A percentile compares a stretch with the other conserved stretches of the same genome.
Evolutionary conservation across 2,888 invertebrate genomes (phyloP).

Genomic region (Orchesellides sinensis): DNA sequence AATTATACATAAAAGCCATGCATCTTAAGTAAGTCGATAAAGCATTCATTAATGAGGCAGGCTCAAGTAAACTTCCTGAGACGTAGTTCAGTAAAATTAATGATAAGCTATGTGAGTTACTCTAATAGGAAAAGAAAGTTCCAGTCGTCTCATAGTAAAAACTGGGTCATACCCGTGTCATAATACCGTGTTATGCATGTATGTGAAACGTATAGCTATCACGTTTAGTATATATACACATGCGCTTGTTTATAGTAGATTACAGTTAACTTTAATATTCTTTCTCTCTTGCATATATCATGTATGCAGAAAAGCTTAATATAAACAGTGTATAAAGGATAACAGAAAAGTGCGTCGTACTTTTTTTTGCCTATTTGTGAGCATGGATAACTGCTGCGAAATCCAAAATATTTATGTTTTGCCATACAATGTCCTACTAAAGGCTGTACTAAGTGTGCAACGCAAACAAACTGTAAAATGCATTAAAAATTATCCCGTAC

Average conservation of each 20-base stretch:
- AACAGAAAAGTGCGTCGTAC: constrained; percentile 18
- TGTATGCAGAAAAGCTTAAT: background rate
- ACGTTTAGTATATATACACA: too few relatives aligned
- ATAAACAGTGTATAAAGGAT: too few relatives aligned
- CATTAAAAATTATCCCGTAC: too few relatives aligned
- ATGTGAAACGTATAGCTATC: too few relatives aligned
- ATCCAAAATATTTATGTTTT: too few relatives aligned
- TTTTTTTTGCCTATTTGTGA: background rate
- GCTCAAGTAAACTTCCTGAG: too few relatives aligned
- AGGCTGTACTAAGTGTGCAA: too few relatives aligned
- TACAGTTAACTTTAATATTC: background rate
- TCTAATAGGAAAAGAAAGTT: constrained; percentile 21
- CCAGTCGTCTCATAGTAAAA: constrained; percentile 19
- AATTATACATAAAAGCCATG: too few relatives aligned
- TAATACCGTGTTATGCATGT: background rate
- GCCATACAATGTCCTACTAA: too few relatives aligned
- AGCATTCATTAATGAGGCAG: too few relatives aligned
- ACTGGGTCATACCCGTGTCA: constrained; percentile 49
- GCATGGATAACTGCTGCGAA: background rate
- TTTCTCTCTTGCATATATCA: background rate
- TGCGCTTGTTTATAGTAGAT: background rate
- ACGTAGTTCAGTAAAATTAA: background rate
- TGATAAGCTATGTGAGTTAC: background rate
- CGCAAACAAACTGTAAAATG: too few relatives aligned
- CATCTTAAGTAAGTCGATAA: too few relatives aligned